A percentile compares a stretch with the other conserved stretches of the same genome.
Evolutionary conservation across 2,113 vertebrate genomes (phyloP).

Genomic region (Numenius arquata): DNA sequence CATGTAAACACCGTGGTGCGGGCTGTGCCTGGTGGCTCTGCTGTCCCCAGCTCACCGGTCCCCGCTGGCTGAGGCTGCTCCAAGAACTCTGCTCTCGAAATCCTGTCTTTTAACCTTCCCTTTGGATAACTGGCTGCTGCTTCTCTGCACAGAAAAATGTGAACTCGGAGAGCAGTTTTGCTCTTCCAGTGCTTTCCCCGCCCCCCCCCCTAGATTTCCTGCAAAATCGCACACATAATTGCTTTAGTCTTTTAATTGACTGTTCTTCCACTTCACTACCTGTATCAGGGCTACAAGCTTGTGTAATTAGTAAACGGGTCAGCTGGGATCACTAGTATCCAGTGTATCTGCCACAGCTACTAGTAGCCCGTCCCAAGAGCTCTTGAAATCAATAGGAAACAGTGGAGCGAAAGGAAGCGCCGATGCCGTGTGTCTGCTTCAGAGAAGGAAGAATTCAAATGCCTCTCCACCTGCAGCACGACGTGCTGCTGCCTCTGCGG

Average conservation of each 20-base stretch:
- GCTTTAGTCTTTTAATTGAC: neutral
- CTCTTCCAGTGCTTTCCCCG: neutral
- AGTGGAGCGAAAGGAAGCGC: neutral
- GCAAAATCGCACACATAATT: neutral
- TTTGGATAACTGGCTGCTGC: neutral
- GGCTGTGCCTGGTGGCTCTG: neutral
- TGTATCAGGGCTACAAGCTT: neutral
- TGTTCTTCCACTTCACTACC: neutral
- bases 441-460: neutral
- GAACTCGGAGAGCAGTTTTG: neutral
- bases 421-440: neutral
- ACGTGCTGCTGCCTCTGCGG: fast-evolving
- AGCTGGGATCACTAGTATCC: neutral
- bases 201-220: fast-evolving
- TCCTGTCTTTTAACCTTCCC: neutral
- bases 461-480: neutral
- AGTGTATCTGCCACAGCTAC: neutral
- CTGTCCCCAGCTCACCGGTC: neutral
- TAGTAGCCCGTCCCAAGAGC: neutral
- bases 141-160: neutral
- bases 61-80: neutral
- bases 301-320: neutral
- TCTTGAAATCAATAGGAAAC: neutral
- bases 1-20: fast-evolving
- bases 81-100: neutral